These are phyloP conservation scores for Amphipoea oculea DNA, from an alignment of 2,888 invertebrate genomes.

Conservation along the genomic window DNA sequence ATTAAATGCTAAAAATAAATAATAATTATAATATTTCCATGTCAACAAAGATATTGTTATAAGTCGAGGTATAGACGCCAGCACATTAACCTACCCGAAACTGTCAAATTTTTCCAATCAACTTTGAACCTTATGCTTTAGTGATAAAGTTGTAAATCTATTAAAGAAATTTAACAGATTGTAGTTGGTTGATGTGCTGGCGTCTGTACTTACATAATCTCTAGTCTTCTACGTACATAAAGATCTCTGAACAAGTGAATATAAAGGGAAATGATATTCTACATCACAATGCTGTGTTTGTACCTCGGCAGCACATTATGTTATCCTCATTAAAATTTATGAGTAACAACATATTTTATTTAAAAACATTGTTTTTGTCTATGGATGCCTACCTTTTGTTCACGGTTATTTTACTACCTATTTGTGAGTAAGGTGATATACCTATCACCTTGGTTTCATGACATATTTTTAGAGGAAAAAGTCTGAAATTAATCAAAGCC, in stretches of 20 bases:
- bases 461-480: constrained; percentile 17
- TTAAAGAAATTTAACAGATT: too few species aligned
- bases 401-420: neutral
- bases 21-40: too few species aligned
- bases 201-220: too few species aligned
- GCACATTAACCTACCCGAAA: too few species aligned
- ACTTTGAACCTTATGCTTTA: too few species aligned
- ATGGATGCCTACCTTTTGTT: constrained; percentile 1
- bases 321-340: constrained; percentile 22
- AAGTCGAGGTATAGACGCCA: too few species aligned
- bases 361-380: constrained; percentile 14
- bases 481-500: neutral
- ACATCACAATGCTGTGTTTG: constrained; percentile 25
- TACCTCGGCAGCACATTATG: neutral
- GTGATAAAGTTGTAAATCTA: too few species aligned
- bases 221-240: neutral
- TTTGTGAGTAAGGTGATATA: neutral
- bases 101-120: too few species aligned
- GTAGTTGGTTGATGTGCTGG: too few species aligned
- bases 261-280: constrained; percentile 16
- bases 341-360: constrained; percentile 18
- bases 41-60: too few species aligned
- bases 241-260: neutral
- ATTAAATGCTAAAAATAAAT: too few species aligned
- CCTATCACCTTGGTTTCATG: neutral